A percentile compares a stretch with the other conserved stretches of the same genome.
These are phyloP conservation scores for Leucoraja erinaceus DNA, from an alignment of 2,113 vertebrate genomes.

Conservation along the genomic window DNA sequence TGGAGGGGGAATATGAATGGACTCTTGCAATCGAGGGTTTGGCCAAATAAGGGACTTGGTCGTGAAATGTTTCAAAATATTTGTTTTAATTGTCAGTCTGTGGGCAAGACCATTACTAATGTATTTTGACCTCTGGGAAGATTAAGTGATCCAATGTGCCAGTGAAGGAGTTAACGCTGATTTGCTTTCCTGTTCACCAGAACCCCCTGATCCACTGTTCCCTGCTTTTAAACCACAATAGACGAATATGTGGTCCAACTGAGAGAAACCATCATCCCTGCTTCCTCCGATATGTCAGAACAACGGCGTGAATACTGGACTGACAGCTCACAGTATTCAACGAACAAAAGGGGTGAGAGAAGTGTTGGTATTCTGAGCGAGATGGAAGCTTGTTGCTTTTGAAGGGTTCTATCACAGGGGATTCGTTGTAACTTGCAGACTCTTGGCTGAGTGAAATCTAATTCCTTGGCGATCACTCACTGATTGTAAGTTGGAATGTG, in stretches of 20 bases:
- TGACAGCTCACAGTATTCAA: not conserved
- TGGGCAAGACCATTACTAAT: not conserved
- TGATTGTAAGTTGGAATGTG: not conserved
- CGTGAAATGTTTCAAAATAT: not conserved
- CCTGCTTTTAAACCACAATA: not conserved
- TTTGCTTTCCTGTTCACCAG: not conserved
- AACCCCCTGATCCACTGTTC: not conserved
- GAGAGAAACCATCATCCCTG: not conserved
- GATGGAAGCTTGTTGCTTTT: not conserved
- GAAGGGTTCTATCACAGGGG: not conserved
- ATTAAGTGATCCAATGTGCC: not conserved
- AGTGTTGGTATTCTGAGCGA: not conserved
- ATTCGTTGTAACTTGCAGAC: not conserved
- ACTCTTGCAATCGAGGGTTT: too few relatives aligned
- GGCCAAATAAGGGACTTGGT: too few relatives aligned
- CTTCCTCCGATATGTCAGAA: not conserved
- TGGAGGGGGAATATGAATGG: too few relatives aligned
- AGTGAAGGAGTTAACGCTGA: constrained; percentile 25
- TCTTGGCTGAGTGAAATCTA: not conserved
- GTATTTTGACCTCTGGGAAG: not conserved
- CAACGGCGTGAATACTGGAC: not conserved
- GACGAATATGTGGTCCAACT: not conserved
- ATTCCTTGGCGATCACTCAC: not conserved
- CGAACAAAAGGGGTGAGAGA: not conserved
- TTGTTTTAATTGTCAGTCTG: not conserved